A percentile compares a stretch with the other conserved stretches of the same genome.
Evolutionary conservation across 2,797 vertebrate genomes (phyloP).

Genomic region (Lutjanus argentimaculatus): DNA sequence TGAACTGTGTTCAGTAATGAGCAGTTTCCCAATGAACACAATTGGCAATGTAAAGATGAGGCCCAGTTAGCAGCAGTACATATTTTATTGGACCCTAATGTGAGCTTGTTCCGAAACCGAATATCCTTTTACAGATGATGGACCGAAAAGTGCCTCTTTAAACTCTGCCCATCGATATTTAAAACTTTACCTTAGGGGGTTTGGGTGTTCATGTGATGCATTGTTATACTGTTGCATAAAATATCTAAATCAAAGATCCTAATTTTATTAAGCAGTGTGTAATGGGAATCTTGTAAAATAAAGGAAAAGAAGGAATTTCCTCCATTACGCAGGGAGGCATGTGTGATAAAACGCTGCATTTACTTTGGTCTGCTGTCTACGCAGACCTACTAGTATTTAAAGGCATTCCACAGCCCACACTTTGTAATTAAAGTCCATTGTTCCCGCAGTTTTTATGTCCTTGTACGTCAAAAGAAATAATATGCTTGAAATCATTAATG

Average conservation of each 20-base stretch:
- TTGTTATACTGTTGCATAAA: slow-evolving; percentile 36
- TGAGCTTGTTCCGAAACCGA: slow-evolving; percentile 45
- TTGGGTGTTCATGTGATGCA: slow-evolving; percentile 42
- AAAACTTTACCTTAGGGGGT: slow-evolving; percentile 18
- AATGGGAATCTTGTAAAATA: slow-evolving; percentile 63
- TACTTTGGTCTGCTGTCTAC: slow-evolving; percentile 38
- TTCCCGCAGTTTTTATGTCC: neutral
- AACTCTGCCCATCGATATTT: slow-evolving; percentile 41
- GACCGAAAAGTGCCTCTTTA: slow-evolving; percentile 45
- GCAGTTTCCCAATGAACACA: slow-evolving; percentile 57
- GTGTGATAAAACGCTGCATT: slow-evolving; percentile 42
- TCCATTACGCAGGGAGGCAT: slow-evolving; percentile 45
- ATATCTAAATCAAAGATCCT: slow-evolving; percentile 49
- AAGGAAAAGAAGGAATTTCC: slow-evolving; percentile 55
- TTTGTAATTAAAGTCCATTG: neutral
- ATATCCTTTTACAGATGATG: slow-evolving; percentile 42
- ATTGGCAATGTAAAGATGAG: slow-evolving; percentile 54
- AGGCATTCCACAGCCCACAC: slow-evolving; percentile 2
- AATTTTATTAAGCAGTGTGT: slow-evolving; percentile 47
- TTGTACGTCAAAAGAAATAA: neutral
- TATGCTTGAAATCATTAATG: neutral
- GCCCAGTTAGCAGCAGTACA: slow-evolving; percentile 44
- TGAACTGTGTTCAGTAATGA: slow-evolving; percentile 68
- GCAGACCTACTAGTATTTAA: slow-evolving; percentile 17
- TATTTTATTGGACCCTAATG: slow-evolving; percentile 68